Evolutionary conservation across 2,113 vertebrate species (phyloP).

Genomic region (Eonycteris spelaea): DNA sequence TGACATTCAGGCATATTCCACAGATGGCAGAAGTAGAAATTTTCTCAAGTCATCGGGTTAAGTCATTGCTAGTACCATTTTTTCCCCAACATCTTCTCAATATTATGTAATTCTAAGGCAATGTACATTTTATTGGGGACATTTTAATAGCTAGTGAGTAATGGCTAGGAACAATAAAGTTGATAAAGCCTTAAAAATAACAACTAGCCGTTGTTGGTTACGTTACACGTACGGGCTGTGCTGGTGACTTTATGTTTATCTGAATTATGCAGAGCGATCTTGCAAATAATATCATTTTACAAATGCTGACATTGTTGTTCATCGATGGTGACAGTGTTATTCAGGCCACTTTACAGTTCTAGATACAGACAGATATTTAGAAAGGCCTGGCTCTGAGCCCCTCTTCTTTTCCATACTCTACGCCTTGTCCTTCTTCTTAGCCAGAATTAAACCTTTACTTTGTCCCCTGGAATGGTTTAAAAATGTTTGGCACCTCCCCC

Average conservation of each 20-base stretch:
- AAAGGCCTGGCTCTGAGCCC: background rate
- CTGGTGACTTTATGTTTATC: background rate
- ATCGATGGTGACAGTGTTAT: fast-evolving
- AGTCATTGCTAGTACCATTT: background rate
- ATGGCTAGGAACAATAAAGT: background rate
- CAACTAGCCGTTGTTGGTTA: background rate
- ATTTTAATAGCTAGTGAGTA: background rate
- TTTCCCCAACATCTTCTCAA: background rate
- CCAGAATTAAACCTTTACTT: background rate
- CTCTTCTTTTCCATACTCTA: background rate
- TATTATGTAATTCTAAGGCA: background rate
- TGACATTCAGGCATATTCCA: background rate
- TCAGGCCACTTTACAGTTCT: background rate
- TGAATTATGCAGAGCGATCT: background rate
- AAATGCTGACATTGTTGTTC: background rate
- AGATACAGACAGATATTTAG: background rate
- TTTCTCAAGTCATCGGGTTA: background rate
- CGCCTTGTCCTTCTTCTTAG: background rate
- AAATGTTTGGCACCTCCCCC: background rate
- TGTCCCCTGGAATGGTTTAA: background rate
- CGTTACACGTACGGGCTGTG: no score
- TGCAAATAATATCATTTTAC: background rate
- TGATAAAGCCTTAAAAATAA: background rate
- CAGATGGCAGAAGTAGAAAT: background rate
- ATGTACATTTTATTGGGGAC: background rate